Evolutionary conservation across 2,113 vertebrate species (phyloP).

Genomic region (Ibidorhyncha struthersii): DNA sequence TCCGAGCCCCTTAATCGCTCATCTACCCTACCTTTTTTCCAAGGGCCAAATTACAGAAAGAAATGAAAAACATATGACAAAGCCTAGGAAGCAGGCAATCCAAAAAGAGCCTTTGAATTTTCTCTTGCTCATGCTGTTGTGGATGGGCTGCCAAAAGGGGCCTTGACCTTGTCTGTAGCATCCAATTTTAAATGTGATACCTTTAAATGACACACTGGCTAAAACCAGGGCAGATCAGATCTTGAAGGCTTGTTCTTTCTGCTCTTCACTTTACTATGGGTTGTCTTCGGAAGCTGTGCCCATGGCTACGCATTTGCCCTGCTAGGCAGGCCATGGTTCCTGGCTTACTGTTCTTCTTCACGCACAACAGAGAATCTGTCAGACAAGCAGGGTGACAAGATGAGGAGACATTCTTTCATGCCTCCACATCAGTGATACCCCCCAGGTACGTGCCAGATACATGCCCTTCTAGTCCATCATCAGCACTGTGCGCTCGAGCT

Average conservation of each 20-base stretch:
- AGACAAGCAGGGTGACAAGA: not conserved
- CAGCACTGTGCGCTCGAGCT: not conserved
- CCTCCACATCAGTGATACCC: not conserved
- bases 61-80: not conserved
- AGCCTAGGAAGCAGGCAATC: not conserved
- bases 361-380: not conserved
- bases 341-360: not conserved
- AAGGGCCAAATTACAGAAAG: not conserved
- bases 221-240: not conserved
- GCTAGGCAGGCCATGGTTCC: not conserved
- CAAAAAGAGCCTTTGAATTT: not conserved
- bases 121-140: not conserved
- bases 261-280: not conserved
- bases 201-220: not conserved
- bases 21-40: not conserved
- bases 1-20: not conserved
- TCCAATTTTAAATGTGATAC: not conserved
- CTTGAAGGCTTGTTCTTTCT: not conserved
- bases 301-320: not conserved
- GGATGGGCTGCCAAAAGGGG: not conserved
- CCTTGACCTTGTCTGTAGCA: not conserved
- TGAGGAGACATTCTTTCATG: not conserved
- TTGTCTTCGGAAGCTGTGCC: not conserved
- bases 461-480: not conserved
- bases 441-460: not conserved